phyloP scores from a whole-genome alignment of 2,113 vertebrate genomes.

The Pterophyllum scalare region DNA sequence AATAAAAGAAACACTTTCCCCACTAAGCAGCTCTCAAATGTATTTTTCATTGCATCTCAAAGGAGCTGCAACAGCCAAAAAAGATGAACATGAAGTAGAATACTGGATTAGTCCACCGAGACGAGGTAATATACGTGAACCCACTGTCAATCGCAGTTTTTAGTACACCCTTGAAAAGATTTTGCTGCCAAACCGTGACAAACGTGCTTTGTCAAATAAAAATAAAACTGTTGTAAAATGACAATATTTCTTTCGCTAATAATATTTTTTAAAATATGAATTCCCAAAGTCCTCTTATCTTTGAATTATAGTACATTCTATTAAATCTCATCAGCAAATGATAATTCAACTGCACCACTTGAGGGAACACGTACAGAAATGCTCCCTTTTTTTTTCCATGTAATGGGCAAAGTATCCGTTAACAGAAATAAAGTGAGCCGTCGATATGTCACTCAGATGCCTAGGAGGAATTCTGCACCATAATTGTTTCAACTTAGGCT shows the following conservation, averaged over 20 bases:
- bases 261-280: conserved; percentile 10
- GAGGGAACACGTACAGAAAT: conserved; percentile 24
- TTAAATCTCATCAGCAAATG: conserved; percentile 27
- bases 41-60: conserved; percentile 49
- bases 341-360: conserved; percentile 36
- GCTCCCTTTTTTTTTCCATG: neutral
- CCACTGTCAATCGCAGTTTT: conserved; percentile 20
- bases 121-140: conserved; percentile 2
- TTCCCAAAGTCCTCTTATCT: conserved; percentile 17
- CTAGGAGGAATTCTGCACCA: conserved; percentile 35
- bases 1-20: conserved; percentile 27
- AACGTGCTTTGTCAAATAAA: neutral
- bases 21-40: conserved; percentile 37
- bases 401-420: conserved; percentile 45
- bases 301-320: conserved; percentile 31
- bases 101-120: conserved; percentile 33
- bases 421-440: conserved; percentile 28
- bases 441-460: conserved; percentile 49
- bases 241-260: neutral
- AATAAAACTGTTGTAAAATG: neutral
- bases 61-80: conserved; percentile 28
- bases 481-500: conserved; percentile 48
- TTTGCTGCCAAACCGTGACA: conserved; percentile 30
- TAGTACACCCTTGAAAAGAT: conserved; percentile 26
- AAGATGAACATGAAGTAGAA: conserved; percentile 53